phyloP scores from a whole-genome alignment of 2,797 vertebrate species.

The Clarias pachynema region DNA sequence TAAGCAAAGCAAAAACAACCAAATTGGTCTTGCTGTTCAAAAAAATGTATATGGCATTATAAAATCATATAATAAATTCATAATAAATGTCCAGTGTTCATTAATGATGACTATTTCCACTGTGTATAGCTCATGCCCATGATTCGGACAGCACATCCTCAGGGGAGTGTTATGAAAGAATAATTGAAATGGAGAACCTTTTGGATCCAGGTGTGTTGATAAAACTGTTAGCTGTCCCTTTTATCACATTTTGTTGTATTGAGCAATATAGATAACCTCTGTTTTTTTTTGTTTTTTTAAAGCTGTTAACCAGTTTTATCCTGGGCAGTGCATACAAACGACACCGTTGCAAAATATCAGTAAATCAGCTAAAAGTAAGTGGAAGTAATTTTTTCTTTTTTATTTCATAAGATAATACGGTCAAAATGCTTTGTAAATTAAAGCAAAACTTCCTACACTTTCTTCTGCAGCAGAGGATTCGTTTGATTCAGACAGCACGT shows the following conservation, averaged over 20 bases:
- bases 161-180: conserved; percentile 50
- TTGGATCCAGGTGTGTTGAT: conserved; percentile 32
- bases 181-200: not conserved
- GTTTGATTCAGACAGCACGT: conserved; percentile 54
- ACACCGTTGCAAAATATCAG: conserved; percentile 1
- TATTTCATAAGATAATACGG: no score
- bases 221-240: not conserved
- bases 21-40: not conserved
- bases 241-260: not conserved
- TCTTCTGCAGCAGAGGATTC: conserved; percentile 25
- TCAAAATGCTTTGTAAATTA: not conserved
- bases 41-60: not conserved
- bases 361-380: conserved; percentile 2
- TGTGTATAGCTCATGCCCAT: conserved; percentile 7
- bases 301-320: conserved; percentile 7
- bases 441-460: not conserved
- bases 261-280: not conserved
- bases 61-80: no score
- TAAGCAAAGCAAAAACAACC: not conserved
- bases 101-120: not conserved
- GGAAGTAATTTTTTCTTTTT: not conserved
- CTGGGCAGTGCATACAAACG: not conserved
- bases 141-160: conserved; percentile 55
- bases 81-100: not conserved
- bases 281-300: not conserved